phyloP scores from a whole-genome alignment of 2,888 invertebrate genomes.

The Nysson spinosus region DNA sequence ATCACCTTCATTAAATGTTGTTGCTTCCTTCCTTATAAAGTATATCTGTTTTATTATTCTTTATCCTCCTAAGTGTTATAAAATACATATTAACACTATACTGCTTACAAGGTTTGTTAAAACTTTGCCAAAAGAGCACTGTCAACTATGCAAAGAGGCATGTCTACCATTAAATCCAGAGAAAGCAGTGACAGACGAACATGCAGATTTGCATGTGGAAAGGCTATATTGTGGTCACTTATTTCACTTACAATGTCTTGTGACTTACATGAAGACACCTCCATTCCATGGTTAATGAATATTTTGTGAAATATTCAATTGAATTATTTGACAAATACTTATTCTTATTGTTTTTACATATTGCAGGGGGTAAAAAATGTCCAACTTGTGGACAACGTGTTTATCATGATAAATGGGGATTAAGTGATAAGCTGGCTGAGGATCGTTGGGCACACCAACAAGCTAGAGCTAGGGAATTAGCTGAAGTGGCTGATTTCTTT shows the following conservation, averaged over 20 bases:
- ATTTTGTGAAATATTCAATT: background rate
- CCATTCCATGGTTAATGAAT: conserved; percentile 81
- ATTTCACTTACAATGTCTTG: conserved; percentile 84
- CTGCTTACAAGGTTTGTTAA: conserved; percentile 79
- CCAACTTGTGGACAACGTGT: conserved; percentile 82
- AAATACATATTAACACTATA: background rate
- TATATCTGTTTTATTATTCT: conserved; percentile 11
- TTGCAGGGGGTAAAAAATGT: conserved; percentile 84
- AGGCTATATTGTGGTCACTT: conserved; percentile 86
- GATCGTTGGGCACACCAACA: conserved; percentile 88
- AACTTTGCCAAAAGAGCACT: conserved; percentile 81
- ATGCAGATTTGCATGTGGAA: conserved; percentile 82
- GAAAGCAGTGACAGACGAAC: conserved; percentile 80
- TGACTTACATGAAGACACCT: conserved; percentile 84
- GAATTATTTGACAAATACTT: no score
- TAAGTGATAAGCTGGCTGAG: conserved; percentile 84
- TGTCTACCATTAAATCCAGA: conserved; percentile 82
- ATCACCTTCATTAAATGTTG: conserved; percentile 81
- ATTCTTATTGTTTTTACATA: no score
- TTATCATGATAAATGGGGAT: conserved; percentile 86
- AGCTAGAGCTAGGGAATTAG: conserved; percentile 85
- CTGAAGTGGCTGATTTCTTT: conserved; percentile 87
- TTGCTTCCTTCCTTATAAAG: conserved; percentile 81
- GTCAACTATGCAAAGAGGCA: conserved; percentile 81
- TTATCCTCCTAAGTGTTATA: background rate